Percentiles rank a stretch among this genome's conserved stretches.
phyloP scores from a whole-genome alignment of 2,888 invertebrate genomes.

The Cyrtodaria siliqua region DNA sequence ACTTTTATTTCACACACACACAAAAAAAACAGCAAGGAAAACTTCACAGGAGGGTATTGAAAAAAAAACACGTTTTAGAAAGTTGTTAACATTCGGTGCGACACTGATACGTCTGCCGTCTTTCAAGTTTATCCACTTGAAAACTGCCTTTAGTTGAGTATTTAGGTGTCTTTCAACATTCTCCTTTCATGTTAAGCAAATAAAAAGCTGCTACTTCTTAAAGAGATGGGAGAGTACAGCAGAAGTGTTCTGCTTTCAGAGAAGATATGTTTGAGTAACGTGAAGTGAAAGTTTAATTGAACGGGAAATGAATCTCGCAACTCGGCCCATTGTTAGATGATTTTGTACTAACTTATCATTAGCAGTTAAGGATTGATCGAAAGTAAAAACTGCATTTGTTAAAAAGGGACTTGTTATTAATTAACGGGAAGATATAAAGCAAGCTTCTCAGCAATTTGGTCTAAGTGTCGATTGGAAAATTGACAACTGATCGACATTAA shows the following conservation, averaged over 20 bases:
- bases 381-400: too few species aligned
- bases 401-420: too few species aligned
- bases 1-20: slow-evolving; percentile 5
- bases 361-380: too few species aligned
- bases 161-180: slow-evolving; percentile 11
- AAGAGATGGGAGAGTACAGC: neutral
- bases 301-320: neutral
- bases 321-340: too few species aligned
- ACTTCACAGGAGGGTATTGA: neutral
- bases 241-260: neutral
- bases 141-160: slow-evolving; percentile 19
- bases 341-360: too few species aligned
- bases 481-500: too few species aligned
- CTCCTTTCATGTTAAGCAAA: slow-evolving; percentile 19
- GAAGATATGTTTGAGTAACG: neutral
- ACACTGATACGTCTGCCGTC: slow-evolving; percentile 21
- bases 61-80: neutral
- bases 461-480: too few species aligned
- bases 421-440: too few species aligned
- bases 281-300: slow-evolving; percentile 1
- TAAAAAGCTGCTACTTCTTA: neutral
- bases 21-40: neutral
- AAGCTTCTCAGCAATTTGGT: too few species aligned
- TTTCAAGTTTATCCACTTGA: slow-evolving; percentile 25
- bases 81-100: neutral